Conservation (phyloP, 2,113 vertebrate genomes). For the Trochalopteron elliotii region DNA sequence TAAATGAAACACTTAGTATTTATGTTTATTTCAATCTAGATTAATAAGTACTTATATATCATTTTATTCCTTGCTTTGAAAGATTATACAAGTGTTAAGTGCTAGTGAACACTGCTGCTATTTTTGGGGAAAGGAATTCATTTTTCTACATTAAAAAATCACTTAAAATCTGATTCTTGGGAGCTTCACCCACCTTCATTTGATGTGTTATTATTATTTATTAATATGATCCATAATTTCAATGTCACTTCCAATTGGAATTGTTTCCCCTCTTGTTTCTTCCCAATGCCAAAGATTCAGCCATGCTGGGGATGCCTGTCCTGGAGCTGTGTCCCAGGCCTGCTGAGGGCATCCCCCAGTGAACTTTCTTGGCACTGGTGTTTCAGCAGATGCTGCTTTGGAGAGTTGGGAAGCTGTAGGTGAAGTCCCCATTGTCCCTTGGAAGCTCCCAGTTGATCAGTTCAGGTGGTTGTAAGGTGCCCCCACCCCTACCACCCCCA, state of each 20-base stretch:
- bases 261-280: neutral
- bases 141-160: neutral
- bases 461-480: neutral
- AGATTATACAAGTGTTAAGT: neutral
- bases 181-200: neutral
- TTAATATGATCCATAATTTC: neutral
- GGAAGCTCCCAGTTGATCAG: neutral
- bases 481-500: too few relatives aligned
- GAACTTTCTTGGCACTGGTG: neutral
- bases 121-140: neutral
- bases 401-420: neutral
- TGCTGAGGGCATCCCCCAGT: neutral
- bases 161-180: neutral
- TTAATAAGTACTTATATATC: fast-evolving
- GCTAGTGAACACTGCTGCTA: neutral
- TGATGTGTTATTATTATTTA: neutral
- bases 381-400: neutral
- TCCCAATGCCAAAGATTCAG: neutral
- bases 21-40: neutral
- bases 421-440: neutral
- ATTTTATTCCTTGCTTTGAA: neutral
- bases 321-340: neutral
- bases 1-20: neutral
- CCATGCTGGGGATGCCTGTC: neutral
- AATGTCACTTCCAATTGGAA: fast-evolving